Evolutionary conservation across 2,797 vertebrate genomes (phyloP), one percentile per base, ranked within the genome.

Genomic region (Furcifer pardalis): DNA sequence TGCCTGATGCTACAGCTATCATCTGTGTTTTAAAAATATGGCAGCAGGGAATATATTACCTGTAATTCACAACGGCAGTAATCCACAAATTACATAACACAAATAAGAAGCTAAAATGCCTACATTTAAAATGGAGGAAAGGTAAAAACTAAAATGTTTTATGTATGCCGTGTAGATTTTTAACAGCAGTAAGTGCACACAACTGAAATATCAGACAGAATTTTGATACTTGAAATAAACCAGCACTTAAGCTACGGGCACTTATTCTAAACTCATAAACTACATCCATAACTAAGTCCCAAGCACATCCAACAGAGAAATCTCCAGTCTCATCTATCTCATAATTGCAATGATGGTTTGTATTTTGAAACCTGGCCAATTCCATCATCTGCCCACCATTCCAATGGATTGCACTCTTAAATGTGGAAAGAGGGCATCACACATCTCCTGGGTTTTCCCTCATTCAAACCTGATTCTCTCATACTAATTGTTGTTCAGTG

Each of bases 171-270:
- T 15, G 37, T 72, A 56, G 25, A 63, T 81, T 40, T 59, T 77
- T 72, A 77, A 81, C 19, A 21, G 23, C 8, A 32, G 40, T 72
- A 77, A 84, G 15, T 12, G 62, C 30, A 85, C 66, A 52, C 83
- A 85, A 77, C n/a, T 77, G 37, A 75, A 77, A 65, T 23, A 37
- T 60, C 3, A n/a, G 88, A 1, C 42, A 87, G 32, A 35, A 75
- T 76, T 65, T 77, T 84, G 85, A 86, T 6, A 84, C 66, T 79
- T 68, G 60, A 89, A 88, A 89, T 3, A 86, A 40, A 87, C 86
- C 84, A 87, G 21, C 35, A 87, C 76, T 19, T 84, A 84, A 89
- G 21, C 2, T 0, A 40, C 40, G 52, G 62, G 65, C 62, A 78
- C 9, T 84, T 88, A 89, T 86, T 87, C 77, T 83, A 88, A 21